Conservation (phyloP, 2,113 vertebrate species). For the Lucifuga dentata region DNA sequence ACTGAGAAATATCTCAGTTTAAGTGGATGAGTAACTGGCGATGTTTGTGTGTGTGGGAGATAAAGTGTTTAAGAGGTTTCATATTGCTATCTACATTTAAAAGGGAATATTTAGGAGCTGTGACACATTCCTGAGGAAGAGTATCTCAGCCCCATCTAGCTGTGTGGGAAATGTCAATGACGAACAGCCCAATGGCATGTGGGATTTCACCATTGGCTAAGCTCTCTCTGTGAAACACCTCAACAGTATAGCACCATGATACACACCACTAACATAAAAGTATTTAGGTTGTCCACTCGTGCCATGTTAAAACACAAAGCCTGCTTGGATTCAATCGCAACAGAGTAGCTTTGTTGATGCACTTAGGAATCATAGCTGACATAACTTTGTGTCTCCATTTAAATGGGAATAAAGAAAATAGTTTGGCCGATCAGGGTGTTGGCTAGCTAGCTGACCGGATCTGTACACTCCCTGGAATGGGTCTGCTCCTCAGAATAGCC, state of each 20-base stretch:
- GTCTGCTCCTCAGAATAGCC: constrained; percentile 85
- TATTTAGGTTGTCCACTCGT: constrained; percentile 23
- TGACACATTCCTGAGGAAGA: constrained; percentile 51
- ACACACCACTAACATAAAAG: constrained; percentile 20
- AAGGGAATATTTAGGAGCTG: constrained; percentile 36
- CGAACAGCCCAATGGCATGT: constrained; percentile 68
- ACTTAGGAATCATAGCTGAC: background rate
- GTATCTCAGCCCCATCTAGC: constrained; percentile 35
- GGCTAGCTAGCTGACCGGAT: constrained; percentile 47
- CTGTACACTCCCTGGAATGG: constrained; percentile 73
- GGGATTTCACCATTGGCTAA: constrained; percentile 37
- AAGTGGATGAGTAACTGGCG: background rate
- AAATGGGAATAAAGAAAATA: constrained; percentile 54
- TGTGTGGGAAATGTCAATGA: constrained; percentile 68
- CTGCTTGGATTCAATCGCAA: background rate
- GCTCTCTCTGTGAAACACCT: constrained; percentile 40
- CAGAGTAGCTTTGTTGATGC: background rate
- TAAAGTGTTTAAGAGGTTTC: constrained; percentile 10
- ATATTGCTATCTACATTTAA: constrained; percentile 33
- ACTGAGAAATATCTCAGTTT: constrained; percentile 33
- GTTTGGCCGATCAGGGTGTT: constrained; percentile 52
- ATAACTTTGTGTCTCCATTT: background rate
- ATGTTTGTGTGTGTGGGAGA: constrained; percentile 23
- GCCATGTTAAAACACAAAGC: constrained; percentile 1
- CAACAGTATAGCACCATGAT: constrained; percentile 19